Base-by-base conservation (phyloP, 2,797 vertebrate species). In the Cephalopachus bancanus region DNA sequence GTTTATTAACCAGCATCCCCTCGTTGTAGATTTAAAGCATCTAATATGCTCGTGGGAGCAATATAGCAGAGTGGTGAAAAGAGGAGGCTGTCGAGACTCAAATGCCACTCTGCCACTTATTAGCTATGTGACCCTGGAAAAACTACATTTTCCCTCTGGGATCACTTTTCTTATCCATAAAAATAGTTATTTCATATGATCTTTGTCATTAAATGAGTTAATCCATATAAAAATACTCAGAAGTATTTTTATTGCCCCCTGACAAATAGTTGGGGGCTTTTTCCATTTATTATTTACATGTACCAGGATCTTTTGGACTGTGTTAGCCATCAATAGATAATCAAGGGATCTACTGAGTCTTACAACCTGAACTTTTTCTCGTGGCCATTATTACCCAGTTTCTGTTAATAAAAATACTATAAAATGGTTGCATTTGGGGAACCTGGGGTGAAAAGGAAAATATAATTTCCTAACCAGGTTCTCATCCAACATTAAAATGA, bases 381-480 rank as follows among this genome's bases (percentile, higher is more conserved):
- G 72, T 94, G 16, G 55, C 55, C 2, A 28, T 69, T 78, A 30
- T 17, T 83, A 10, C 15, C 83, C 19, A 17, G 30, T 64, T 96
- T 92, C 33, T 79, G 92, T 94, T 83, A 14, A 74, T 49, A 93
- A 89, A 92, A 19, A 20, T 24, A 80, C 55, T 67, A 74, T 15
- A 60, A 83, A 93, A 30, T 16, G 28, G 49, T 12, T 7, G 87
- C 30, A 62, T 30, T 44, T 65, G 33, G 26, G 30, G 37, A 19
- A n/a, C 10, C 7, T 1, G 49, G 28, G 17, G 20, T 80, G 28
- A 65, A 89, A 95, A 85, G 20, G 28, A 37, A 91, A 26, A 57
- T 59, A 26, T 71, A 88, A 15, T 60, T 81, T 69, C 30, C 65
- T 30, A 12, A 49, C 65, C 64, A 75, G 10, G 28, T 83, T 95